Conservation (phyloP, 2,113 vertebrate genomes). For the Gadus chalcogrammus region DNA sequence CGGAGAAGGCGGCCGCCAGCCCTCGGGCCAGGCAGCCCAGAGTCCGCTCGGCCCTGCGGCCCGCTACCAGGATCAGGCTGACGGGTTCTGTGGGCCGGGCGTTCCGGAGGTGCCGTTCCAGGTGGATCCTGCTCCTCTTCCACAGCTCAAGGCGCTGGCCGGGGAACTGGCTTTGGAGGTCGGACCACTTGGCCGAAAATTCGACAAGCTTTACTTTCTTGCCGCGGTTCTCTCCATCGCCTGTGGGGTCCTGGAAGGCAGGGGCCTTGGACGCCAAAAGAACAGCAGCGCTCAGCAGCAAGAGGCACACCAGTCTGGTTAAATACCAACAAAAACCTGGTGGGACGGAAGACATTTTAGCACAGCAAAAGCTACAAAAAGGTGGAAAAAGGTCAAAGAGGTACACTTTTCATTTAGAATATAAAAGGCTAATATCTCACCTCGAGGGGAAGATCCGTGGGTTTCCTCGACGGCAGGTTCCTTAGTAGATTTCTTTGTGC, state of each 20-base stretch:
- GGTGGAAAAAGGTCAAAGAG: not conserved
- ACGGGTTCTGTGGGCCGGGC: conserved; percentile 77
- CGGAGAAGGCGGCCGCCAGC: conserved; percentile 76
- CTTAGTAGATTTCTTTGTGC: conserved; percentile 19
- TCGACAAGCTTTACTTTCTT: not conserved
- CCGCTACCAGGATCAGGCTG: conserved; percentile 82
- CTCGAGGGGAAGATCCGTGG: conserved; percentile 24
- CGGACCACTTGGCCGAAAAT: conserved; percentile 40
- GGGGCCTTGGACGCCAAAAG: conserved; percentile 27
- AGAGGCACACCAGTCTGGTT: conserved; percentile 27
- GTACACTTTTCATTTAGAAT: not conserved
- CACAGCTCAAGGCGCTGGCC: conserved; percentile 77
- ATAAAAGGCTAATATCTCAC: conserved; percentile 20
- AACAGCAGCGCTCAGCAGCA: conserved; percentile 30
- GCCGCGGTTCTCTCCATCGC: not conserved
- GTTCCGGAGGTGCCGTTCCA: conserved; percentile 79
- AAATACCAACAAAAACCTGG: conserved; percentile 40
- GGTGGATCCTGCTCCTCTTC: conserved; percentile 75
- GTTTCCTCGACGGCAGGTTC: not conserved
- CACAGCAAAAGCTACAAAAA: not conserved
- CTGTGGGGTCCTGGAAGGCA: not conserved
- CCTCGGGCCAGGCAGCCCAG: conserved; percentile 78
- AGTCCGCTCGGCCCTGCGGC: conserved; percentile 70
- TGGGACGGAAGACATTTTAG: conserved; percentile 6
- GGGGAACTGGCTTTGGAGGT: conserved; percentile 66